phyloP scores from a whole-genome alignment of 2,797 vertebrate species.

The Lacerta bilineata region DNA sequence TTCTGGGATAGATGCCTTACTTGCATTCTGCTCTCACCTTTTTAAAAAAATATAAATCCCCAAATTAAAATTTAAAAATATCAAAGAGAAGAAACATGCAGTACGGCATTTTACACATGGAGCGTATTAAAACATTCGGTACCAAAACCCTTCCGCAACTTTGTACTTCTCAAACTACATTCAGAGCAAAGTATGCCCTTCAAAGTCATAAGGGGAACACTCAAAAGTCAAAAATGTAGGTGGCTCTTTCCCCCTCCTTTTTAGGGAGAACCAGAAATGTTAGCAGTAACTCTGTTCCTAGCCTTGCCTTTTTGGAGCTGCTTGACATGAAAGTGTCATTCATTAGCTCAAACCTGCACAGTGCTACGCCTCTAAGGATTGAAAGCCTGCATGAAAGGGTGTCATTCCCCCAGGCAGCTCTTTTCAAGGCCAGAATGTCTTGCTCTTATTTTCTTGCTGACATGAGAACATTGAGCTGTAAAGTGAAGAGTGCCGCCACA shows the following conservation, averaged over 20 bases:
- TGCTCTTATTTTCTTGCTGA: constrained; percentile 58
- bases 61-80: constrained; percentile 16
- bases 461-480: constrained; percentile 62
- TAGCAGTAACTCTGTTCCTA: constrained; percentile 52
- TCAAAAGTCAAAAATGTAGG: constrained; percentile 74
- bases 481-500: constrained; percentile 14
- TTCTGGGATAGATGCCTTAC: not conserved
- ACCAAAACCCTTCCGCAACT: constrained; percentile 39
- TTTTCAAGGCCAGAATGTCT: constrained; percentile 71
- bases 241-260: constrained; percentile 40
- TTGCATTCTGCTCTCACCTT: not conserved
- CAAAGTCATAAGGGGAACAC: constrained; percentile 45
- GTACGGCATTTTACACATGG: not conserved
- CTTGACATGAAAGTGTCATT: constrained; percentile 66
- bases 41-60: constrained; percentile 27
- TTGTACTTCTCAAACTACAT: constrained; percentile 31
- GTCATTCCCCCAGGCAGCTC: constrained; percentile 63
- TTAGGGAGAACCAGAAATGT: not conserved
- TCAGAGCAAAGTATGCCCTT: constrained; percentile 20
- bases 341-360: constrained; percentile 61
- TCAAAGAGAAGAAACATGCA: not conserved
- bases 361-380: constrained; percentile 50
- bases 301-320: constrained; percentile 73
- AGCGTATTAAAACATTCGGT: constrained; percentile 21
- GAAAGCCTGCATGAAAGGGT: constrained; percentile 68